phyloP scores from a whole-genome alignment of 2,797 vertebrate species.

The Rhinogobio ventralis region DNA sequence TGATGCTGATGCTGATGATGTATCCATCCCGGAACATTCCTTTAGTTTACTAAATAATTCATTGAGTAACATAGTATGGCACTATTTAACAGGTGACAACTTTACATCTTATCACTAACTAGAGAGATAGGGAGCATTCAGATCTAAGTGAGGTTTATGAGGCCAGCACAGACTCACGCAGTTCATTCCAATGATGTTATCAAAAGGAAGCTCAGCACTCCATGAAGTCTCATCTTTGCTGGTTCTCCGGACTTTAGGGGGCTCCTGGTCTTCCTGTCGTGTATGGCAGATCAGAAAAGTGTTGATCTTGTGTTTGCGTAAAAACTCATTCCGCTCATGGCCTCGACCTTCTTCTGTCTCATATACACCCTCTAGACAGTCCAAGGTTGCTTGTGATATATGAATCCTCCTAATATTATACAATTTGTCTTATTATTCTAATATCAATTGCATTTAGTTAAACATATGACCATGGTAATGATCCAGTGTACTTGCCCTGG shows the following conservation, averaged over 20 bases:
- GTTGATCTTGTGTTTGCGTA: conserved; percentile 90
- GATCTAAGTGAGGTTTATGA: background rate
- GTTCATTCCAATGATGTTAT: conserved; percentile 89
- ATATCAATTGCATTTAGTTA: background rate
- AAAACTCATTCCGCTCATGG: conserved; percentile 88
- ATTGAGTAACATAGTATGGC: background rate
- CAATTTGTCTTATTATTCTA: background rate
- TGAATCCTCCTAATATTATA: conserved; percentile 59
- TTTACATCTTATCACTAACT: background rate
- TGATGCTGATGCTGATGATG: background rate
- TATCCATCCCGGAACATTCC: background rate
- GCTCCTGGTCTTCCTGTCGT: conserved; percentile 75
- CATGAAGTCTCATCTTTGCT: conserved; percentile 73
- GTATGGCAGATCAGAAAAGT: conserved; percentile 87
- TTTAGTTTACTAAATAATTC: background rate
- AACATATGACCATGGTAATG: background rate
- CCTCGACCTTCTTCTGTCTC: conserved; percentile 83
- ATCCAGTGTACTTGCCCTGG: conserved; percentile 78
- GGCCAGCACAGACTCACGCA: conserved; percentile 77
- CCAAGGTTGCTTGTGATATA: conserved; percentile 64
- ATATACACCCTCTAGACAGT: conserved; percentile 68
- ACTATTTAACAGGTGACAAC: conserved; percentile 7
- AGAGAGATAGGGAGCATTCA: background rate
- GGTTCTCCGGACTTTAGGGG: conserved; percentile 68
- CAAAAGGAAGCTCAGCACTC: conserved; percentile 90